A percentile compares a stretch with the other conserved stretches of the same genome.
These are phyloP conservation scores for Orthonyx spaldingii DNA, from an alignment of 2,113 vertebrate species.

Conservation along the genomic window DNA sequence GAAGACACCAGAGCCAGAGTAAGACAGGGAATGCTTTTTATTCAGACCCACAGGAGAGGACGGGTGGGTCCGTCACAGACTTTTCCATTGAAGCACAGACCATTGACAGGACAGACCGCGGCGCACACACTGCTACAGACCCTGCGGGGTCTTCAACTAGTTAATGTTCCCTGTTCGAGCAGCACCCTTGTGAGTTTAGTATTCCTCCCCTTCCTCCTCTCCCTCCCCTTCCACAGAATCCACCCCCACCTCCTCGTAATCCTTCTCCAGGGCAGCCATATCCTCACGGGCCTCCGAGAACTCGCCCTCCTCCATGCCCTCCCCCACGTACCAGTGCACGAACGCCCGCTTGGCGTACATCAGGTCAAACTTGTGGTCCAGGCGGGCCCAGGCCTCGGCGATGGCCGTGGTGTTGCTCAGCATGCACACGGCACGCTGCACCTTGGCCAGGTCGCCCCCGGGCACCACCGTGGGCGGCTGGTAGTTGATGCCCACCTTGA, in stretches of 20 bases:
- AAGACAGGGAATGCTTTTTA: slow-evolving; percentile 80
- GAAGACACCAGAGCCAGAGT: not conserved
- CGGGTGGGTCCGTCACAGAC: slow-evolving; percentile 28
- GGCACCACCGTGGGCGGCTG: slow-evolving; percentile 83
- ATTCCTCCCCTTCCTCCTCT: slow-evolving; percentile 26
- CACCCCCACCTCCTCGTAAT: not conserved
- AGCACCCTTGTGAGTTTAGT: slow-evolving; percentile 62
- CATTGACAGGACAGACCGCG: slow-evolving; percentile 50
- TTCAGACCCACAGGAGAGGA: slow-evolving; percentile 65
- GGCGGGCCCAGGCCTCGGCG: slow-evolving; percentile 78
- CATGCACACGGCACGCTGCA: slow-evolving; percentile 78
- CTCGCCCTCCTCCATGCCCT: slow-evolving; percentile 16
- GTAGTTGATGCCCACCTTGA: slow-evolving; percentile 87
- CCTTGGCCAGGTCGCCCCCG: slow-evolving; percentile 79
- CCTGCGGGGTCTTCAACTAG: slow-evolving; percentile 28
- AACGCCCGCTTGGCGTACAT: not conserved
- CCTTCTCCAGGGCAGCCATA: slow-evolving; percentile 30
- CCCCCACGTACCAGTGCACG: slow-evolving; percentile 3
- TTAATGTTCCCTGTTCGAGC: slow-evolving; percentile 68
- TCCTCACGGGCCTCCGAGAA: slow-evolving; percentile 4
- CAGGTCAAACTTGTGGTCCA: slow-evolving; percentile 16
- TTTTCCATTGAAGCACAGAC: slow-evolving; percentile 60
- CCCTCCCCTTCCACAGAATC: slow-evolving; percentile 16
- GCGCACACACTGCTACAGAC: slow-evolving; percentile 57
- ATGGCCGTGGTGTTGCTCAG: slow-evolving; percentile 81